Conservation (phyloP, 2,113 vertebrate genomes). For the Talpa occidentalis region DNA sequence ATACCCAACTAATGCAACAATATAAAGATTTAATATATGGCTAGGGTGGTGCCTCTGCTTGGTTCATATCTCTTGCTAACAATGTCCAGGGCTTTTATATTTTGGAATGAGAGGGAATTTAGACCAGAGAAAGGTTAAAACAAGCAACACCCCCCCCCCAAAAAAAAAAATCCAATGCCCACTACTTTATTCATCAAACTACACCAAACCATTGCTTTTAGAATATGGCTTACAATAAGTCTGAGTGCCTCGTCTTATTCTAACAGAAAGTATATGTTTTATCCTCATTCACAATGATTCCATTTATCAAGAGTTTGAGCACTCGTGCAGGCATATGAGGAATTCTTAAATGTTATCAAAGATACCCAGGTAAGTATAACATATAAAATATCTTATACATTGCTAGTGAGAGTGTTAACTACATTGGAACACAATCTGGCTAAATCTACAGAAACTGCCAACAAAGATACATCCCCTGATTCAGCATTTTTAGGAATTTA, state of each 20-base stretch:
- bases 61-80: neutral
- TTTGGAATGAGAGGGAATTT: too few species aligned
- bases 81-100: neutral
- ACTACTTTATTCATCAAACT: neutral
- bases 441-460: neutral
- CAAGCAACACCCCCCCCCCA: too few species aligned
- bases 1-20: neutral
- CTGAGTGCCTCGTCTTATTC: neutral
- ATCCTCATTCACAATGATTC: neutral
- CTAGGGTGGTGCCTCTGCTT: neutral
- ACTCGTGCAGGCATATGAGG: neutral
- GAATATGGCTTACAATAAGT: neutral
- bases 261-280: neutral
- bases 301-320: neutral
- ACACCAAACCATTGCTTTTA: neutral
- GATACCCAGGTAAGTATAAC: neutral
- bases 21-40: neutral
- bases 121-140: too few species aligned
- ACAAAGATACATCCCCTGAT: neutral
- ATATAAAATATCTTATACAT: neutral
- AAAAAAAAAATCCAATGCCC: neutral
- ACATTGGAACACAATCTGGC: neutral
- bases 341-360: neutral
- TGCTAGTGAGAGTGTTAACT: neutral
- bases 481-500: neutral